Evolutionary conservation across 2,797 vertebrate species (phyloP).

Genomic region (Chlorospingus flavigularis): DNA sequence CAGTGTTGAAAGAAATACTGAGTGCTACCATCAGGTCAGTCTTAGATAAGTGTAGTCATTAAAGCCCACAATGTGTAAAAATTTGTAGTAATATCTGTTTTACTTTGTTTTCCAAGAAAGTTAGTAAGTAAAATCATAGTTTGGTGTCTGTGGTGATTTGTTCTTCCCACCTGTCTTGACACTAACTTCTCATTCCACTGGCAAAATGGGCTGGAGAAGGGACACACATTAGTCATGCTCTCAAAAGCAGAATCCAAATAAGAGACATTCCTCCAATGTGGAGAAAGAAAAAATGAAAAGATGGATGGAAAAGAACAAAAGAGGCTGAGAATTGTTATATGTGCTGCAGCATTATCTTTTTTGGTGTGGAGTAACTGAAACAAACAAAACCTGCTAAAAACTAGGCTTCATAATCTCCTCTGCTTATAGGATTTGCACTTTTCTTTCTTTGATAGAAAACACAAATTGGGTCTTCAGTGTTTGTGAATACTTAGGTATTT

Average conservation of each 20-base stretch:
- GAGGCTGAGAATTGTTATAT: background rate
- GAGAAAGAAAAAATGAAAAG: background rate
- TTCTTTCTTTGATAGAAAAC: background rate
- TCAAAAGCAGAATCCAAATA: background rate
- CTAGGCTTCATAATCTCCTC: background rate
- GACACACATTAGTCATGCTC: background rate
- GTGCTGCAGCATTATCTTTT: background rate
- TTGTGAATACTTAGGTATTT: background rate
- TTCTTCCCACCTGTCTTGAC: background rate
- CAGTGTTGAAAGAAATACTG: conserved; percentile 81
- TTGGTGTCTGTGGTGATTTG: background rate
- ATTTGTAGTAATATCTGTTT: background rate
- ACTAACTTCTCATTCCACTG: background rate
- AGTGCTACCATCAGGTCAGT: conserved; percentile 89
- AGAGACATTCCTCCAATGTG: background rate
- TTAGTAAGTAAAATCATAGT: background rate
- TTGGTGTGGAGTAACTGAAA: background rate
- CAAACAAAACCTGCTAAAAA: background rate
- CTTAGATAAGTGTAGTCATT: background rate
- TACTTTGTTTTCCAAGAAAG: background rate
- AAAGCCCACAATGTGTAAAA: background rate
- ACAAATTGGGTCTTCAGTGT: background rate
- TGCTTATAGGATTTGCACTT: background rate
- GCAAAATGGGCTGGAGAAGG: background rate
- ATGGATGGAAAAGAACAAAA: background rate